phyloP scores from a whole-genome alignment of 2,797 vertebrate genomes.

The Myripristis murdjan region DNA sequence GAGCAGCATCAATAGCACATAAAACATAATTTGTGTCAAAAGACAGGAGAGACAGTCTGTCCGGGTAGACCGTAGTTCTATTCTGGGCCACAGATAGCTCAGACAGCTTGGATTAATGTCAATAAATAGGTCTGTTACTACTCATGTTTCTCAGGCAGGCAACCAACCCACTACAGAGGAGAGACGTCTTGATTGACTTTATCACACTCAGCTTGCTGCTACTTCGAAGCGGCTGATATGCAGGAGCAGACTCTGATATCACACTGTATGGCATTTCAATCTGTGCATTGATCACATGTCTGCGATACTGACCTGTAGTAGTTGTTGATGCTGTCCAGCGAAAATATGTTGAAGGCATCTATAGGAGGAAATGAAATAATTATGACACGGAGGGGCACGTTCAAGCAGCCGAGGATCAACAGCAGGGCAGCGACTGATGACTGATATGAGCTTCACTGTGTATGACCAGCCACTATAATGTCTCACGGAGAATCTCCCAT shows the following conservation, averaged over 20 bases:
- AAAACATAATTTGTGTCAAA: slow-evolving; percentile 45
- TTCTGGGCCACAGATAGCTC: slow-evolving; percentile 47
- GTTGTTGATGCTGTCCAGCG: slow-evolving; percentile 91
- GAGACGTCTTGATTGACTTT: slow-evolving; percentile 22
- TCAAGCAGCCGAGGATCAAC: neutral
- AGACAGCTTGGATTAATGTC: slow-evolving; percentile 42
- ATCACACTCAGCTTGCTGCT: neutral
- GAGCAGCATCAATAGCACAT: slow-evolving; percentile 25
- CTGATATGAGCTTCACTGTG: neutral
- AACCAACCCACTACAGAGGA: slow-evolving; percentile 12
- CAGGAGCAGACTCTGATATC: neutral
- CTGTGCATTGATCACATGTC: neutral
- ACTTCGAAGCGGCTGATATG: neutral
- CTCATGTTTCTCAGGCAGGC: slow-evolving; percentile 39
- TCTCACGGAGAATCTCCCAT: neutral
- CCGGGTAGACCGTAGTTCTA: slow-evolving; percentile 49
- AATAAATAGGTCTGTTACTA: slow-evolving; percentile 46
- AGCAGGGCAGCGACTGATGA: neutral
- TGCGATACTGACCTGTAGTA: slow-evolving; percentile 94
- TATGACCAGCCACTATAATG: neutral
- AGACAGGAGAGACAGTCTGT: slow-evolving; percentile 19
- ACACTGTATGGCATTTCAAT: neutral
- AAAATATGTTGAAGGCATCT: slow-evolving; percentile 97
- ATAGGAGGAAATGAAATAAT: slow-evolving; percentile 57
- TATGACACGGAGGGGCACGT: slow-evolving; percentile 17